A percentile compares a stretch with the other conserved stretches of the same genome.
phyloP scores from a whole-genome alignment of 30 jellyfish, hydroid and myxozoan genomes.

The Hydra vulgaris region DNA sequence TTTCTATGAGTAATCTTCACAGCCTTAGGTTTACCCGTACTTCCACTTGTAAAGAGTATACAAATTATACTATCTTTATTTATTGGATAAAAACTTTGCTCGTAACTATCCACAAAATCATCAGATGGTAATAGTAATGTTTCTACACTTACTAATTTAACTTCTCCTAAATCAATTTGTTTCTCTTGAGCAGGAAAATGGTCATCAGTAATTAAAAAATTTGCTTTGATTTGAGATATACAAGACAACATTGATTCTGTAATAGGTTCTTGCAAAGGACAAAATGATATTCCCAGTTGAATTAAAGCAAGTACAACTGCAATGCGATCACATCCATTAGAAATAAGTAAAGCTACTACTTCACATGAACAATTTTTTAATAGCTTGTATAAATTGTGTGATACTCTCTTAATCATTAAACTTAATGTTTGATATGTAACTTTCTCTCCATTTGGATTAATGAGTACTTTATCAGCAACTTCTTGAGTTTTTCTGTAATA shows the following conservation, averaged over 20 bases:
- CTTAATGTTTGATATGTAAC: background rate
- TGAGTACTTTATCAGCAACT: background rate
- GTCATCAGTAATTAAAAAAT: background rate
- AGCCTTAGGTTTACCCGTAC: conserved; percentile 1
- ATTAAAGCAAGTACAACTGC: background rate
- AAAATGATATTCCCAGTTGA: background rate
- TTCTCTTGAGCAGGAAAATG: background rate
- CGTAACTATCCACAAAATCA: background rate
- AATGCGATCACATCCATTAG: background rate
- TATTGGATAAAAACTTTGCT: background rate
- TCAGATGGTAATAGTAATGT: background rate
- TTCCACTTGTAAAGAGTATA: conserved; percentile 6
- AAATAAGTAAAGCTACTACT: background rate
- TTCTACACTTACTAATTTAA: no score
- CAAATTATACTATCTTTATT: background rate
- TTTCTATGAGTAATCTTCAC: conserved; percentile 1
- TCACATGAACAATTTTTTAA: background rate
- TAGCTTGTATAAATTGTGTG: background rate
- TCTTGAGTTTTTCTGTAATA: background rate
- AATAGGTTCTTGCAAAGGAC: background rate
- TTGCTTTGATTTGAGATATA: background rate
- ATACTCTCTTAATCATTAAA: background rate
- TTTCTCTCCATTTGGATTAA: background rate
- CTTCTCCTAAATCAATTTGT: background rate
- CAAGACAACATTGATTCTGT: background rate